Conservation (phyloP, 2,797 vertebrate species). For the Scomberomorus guttatus region DNA sequence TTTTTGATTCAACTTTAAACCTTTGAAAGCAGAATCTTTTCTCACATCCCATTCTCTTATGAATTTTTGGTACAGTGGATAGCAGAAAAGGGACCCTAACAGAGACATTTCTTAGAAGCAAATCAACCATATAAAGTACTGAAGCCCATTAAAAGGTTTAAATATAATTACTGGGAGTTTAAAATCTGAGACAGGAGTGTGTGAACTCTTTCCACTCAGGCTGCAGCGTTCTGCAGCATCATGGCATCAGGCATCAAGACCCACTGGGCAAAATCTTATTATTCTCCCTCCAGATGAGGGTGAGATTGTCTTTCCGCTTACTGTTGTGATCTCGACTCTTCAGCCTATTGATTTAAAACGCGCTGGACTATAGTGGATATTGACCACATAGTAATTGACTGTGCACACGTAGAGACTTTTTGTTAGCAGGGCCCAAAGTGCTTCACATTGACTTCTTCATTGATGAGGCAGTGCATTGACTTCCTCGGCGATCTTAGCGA, state of each 20-base stretch:
- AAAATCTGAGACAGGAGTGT: constrained; percentile 1
- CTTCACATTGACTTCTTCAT: constrained; percentile 63
- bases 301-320: constrained; percentile 38
- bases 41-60: neutral
- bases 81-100: neutral
- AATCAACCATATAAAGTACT: neutral
- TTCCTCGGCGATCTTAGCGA: constrained; percentile 34
- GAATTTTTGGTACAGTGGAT: neutral
- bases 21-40: neutral
- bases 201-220: constrained; percentile 17
- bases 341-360: constrained; percentile 45
- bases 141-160: neutral
- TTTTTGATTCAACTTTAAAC: too few species aligned
- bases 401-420: constrained; percentile 49
- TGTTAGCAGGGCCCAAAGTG: constrained; percentile 54
- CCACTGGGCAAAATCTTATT: constrained; percentile 18
- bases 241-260: neutral
- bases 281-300: constrained; percentile 10
- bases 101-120: neutral
- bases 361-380: constrained; percentile 39
- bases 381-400: constrained; percentile 64
- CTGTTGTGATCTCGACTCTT: constrained; percentile 40
- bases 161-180: neutral
- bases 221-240: neutral
- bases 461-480: constrained; percentile 49